Percentiles rank a stretch among this genome's conserved stretches.
These are phyloP conservation scores for Pachycephus smyrnensis DNA, from an alignment of 2,888 invertebrate species.

Conservation along the genomic window DNA sequence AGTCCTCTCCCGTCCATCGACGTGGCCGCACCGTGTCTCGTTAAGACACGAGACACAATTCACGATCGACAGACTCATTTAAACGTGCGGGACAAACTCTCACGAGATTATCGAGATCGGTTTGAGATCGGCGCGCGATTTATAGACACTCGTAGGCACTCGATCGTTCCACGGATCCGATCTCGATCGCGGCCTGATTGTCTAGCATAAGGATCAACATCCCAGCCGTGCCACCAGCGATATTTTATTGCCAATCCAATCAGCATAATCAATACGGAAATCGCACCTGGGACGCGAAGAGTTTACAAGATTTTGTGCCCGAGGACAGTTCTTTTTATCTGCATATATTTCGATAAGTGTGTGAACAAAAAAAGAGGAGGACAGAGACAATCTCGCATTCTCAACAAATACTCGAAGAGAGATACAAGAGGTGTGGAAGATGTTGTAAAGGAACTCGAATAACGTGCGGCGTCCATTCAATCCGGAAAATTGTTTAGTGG, in stretches of 20 bases:
- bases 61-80: not conserved
- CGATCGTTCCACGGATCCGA: not conserved
- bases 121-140: not conserved
- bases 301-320: not conserved
- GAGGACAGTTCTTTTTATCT: not conserved
- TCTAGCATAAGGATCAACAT: not conserved
- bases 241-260: not conserved
- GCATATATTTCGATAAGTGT: not conserved
- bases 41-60: constrained; percentile 25
- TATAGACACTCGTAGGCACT: not conserved
- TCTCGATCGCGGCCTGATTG: not conserved
- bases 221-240: too few species aligned
- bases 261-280: not conserved
- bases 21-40: constrained; percentile 62
- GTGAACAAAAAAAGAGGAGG: not conserved
- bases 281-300: not conserved
- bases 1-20: constrained; percentile 66
- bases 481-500: constrained; percentile 13
- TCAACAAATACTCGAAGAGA: not conserved
- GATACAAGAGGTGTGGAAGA: constrained; percentile 24
- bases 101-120: not conserved
- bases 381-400: not conserved
- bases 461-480: not conserved
- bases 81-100: not conserved
- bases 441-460: constrained; percentile 17